Evolutionary conservation across 2,113 vertebrate genomes (phyloP).

Genomic region (Chaetorhynchus papuensis): DNA sequence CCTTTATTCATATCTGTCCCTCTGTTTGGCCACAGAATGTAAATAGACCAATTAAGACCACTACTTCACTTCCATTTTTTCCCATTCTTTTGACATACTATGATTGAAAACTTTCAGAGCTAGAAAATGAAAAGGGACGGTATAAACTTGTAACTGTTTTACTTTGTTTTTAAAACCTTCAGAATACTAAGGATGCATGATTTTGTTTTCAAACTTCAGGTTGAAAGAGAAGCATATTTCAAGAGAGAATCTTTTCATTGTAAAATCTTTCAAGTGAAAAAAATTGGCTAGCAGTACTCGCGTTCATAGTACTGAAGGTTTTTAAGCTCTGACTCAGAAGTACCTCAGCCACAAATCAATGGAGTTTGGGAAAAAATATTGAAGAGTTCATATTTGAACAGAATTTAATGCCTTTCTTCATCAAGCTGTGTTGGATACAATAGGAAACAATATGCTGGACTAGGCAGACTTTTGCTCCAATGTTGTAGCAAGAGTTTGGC

Average conservation of each 20-base stretch:
- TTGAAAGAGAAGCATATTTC: not conserved
- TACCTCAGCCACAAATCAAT: not conserved
- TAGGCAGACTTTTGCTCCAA: not conserved
- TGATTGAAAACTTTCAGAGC: not conserved
- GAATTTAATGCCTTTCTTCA: not conserved
- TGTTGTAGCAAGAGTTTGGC: not conserved
- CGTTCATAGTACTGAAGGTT: not conserved
- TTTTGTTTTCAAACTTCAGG: not conserved
- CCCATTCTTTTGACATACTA: not conserved
- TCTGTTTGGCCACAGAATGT: not conserved
- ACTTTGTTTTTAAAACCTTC: not conserved
- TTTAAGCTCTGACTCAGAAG: not conserved
- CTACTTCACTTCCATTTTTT: not conserved
- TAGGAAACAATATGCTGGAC: not conserved
- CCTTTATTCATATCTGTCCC: not conserved
- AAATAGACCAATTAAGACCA: not conserved
- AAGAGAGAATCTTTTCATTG: not conserved
- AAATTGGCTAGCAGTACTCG: not conserved
- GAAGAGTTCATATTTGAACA: not conserved
- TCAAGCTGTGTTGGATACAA: not conserved
- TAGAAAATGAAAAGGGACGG: not conserved
- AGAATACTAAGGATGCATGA: not conserved
- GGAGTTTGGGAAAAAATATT: not conserved
- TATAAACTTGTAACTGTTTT: not conserved
- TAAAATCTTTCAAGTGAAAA: not conserved